Conservation (phyloP, 2,113 vertebrate species). For the Serilophus lunatus region DNA sequence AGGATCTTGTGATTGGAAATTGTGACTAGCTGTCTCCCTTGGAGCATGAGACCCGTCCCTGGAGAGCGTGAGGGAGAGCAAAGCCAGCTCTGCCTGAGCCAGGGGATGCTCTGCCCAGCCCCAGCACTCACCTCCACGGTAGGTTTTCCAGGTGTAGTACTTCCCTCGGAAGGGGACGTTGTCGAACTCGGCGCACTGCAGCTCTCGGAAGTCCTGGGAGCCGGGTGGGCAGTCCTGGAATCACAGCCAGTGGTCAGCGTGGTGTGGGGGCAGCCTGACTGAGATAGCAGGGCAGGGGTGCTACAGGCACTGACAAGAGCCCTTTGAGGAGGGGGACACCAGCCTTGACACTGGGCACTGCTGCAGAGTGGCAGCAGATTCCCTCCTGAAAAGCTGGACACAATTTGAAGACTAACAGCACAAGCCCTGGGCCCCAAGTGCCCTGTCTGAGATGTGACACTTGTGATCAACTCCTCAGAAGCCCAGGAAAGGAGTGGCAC, state of each 20-base stretch:
- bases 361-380: background rate
- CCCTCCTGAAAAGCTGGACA: background rate
- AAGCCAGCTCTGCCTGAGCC: background rate
- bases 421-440: background rate
- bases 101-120: background rate
- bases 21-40: background rate
- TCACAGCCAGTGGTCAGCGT: background rate
- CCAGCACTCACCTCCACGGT: conserved; percentile 86
- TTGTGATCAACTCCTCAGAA: background rate
- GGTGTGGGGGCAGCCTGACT: background rate
- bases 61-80: fast-evolving
- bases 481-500: background rate
- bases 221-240: conserved; percentile 87
- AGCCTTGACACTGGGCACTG: background rate
- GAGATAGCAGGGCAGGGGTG: background rate
- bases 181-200: conserved; percentile 93
- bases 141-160: conserved; percentile 96
- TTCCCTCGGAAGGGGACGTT: conserved; percentile 92
- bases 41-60: fast-evolving
- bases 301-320: background rate
- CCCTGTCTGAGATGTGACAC: background rate
- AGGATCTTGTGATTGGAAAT: background rate
- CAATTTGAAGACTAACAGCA: background rate
- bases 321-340: background rate
- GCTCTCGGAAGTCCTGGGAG: conserved; percentile 92